A percentile compares a stretch with the other conserved stretches of the same genome.
Evolutionary conservation across 2,113 vertebrate species (phyloP).

Genomic region (Platysternon megacephalum): DNA sequence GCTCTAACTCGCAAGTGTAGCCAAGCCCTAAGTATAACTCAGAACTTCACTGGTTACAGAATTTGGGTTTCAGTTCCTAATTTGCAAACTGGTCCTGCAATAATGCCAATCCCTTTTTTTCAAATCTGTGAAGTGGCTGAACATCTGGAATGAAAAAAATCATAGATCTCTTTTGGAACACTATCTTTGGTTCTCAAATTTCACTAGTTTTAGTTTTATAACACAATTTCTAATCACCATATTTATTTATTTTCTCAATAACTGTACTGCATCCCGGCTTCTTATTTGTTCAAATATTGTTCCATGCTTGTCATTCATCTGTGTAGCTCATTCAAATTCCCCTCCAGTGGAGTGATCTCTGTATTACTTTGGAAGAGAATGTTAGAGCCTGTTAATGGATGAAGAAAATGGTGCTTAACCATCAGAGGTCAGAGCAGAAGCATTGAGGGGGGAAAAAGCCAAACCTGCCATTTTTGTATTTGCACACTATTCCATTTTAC

Average conservation of each 20-base stretch:
- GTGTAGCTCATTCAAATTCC: background rate
- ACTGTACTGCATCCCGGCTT: background rate
- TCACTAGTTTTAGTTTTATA: background rate
- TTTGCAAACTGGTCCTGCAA: background rate
- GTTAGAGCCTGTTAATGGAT: rapidly evolving
- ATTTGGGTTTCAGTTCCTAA: background rate
- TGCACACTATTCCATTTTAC: background rate
- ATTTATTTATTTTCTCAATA: background rate
- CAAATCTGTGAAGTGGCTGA: background rate
- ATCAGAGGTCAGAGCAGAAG: background rate
- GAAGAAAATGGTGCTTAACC: background rate
- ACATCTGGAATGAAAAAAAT: background rate
- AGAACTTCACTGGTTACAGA: background rate
- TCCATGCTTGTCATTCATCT: background rate
- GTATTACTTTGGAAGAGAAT: background rate
- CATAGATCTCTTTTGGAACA: background rate
- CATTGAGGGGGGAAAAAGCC: background rate
- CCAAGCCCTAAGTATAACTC: background rate
- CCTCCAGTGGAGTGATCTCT: background rate
- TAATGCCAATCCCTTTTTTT: background rate
- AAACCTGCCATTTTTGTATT: background rate
- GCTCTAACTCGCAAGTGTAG: no score
- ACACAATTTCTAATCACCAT: background rate
- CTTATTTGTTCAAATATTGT: background rate
- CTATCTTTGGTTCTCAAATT: background rate